Evolutionary conservation across 2,797 vertebrate species (phyloP).

Genomic region (Hipposideros larvatus): DNA sequence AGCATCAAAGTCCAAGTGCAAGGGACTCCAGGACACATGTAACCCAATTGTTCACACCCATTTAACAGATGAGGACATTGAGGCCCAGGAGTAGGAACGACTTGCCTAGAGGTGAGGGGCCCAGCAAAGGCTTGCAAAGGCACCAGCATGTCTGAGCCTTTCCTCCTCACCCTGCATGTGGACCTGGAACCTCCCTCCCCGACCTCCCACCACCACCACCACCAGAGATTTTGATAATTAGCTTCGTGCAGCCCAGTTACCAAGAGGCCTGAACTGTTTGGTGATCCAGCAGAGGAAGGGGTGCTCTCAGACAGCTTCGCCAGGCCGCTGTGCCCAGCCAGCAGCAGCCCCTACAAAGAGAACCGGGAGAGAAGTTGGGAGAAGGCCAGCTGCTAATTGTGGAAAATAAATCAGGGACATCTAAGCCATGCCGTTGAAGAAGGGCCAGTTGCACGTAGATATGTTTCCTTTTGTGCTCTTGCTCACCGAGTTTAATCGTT

Average conservation of each 20-base stretch:
- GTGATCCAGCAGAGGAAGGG: neutral
- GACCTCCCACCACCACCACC: neutral
- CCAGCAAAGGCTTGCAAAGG: neutral
- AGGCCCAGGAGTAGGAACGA: neutral
- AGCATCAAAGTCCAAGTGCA: neutral
- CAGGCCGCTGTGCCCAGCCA: neutral
- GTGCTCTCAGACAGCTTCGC: neutral
- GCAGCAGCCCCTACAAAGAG: neutral
- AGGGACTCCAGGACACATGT: neutral
- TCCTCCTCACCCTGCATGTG: neutral
- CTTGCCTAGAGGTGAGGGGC: neutral
- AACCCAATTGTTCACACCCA: neutral
- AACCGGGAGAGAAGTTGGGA: slow-evolving; percentile 49
- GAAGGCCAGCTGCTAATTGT: slow-evolving; percentile 72
- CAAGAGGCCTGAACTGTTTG: neutral
- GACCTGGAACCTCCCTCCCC: too few relatives aligned
- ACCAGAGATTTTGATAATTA: neutral
- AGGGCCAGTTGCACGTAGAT: slow-evolving; percentile 49
- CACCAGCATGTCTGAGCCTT: neutral
- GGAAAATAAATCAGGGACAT: slow-evolving; percentile 77
- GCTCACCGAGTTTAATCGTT: slow-evolving; percentile 52
- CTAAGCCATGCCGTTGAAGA: slow-evolving; percentile 36
- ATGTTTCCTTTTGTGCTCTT: slow-evolving; percentile 27
- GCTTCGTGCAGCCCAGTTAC: neutral
- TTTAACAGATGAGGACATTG: neutral